Base-by-base conservation (phyloP, 1,140 invertebrate species). In the Panagrolaimus sp. region DNA sequence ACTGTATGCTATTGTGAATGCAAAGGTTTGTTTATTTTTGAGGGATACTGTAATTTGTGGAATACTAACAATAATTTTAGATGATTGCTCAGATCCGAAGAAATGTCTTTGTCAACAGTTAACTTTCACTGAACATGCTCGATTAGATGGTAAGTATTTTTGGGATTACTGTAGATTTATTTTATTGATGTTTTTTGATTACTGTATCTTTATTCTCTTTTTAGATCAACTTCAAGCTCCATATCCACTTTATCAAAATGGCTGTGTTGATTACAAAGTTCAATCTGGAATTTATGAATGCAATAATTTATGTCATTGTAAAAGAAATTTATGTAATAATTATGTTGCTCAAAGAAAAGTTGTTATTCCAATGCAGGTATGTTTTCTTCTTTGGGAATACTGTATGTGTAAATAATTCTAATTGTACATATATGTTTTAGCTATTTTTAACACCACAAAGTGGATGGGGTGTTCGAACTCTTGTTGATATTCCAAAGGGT, bases 401-500 rank as follows among this genome's bases (percentile, higher is more conserved):
- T 38, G 32, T 38, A 43, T 15, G 6, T 45, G n/a, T 43, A 3
- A n/a, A 5, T 15, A n/a, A 26, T 67, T 17, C 46, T n/a, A n/a
- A n/a, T n/a, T n/a, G n/a, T n/a, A n/a, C n/a, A n/a, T n/a, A 15
- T 45, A 1, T 58, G 0, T 47, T 74, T 63, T 55, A 74, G 73
- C 24, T 74, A 8, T 74, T 65, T 43, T 65, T 65, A 62, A 74
- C 73, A 8, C 68, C 67, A 15, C 73, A 74, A 28, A 75, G 45
- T 9, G 96, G 95, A 2, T 98, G 95, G 94, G 96, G 95, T 4
- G 89, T 98, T 65, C 88, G 94, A 1, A 92, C 92, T 68, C 84
- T 98, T 0, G 92, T 95, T 82, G 95, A 98, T 83, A 90, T 98
- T 72, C 93, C 94, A 17, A 14, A 63, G n/a, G 76, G 79, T 9